Evolutionary conservation across 2,797 vertebrate genomes (phyloP).

Genomic region (Pygocentrus nattereri): DNA sequence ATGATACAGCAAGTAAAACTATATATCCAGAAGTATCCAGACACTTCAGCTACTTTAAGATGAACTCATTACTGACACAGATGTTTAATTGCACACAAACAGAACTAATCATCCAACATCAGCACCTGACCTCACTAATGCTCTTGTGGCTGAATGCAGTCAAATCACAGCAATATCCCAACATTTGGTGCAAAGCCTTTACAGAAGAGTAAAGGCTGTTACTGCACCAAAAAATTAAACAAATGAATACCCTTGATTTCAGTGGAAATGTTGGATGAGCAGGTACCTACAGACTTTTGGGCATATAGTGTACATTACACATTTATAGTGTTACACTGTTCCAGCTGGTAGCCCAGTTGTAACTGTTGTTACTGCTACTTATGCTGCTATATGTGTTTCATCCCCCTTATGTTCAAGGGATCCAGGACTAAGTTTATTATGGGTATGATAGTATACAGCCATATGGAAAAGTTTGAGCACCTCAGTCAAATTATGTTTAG

Average conservation of each 20-base stretch:
- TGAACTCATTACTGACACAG: neutral
- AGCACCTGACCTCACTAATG: neutral
- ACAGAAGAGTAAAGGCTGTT: neutral
- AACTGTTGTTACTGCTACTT: neutral
- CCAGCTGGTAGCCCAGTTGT: neutral
- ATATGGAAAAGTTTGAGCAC: too few species aligned
- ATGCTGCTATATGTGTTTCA: neutral
- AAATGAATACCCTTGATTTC: neutral
- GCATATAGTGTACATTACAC: neutral
- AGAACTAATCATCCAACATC: neutral
- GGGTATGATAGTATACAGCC: too few species aligned
- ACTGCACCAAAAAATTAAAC: neutral
- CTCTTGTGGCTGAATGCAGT: neutral
- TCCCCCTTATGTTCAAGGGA: neutral
- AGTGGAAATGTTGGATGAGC: neutral
- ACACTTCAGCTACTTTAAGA: neutral
- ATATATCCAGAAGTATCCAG: too few species aligned
- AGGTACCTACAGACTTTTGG: neutral
- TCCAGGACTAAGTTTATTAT: neutral
- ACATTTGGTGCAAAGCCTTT: neutral
- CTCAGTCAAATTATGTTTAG: too few species aligned
- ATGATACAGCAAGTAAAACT: neutral
- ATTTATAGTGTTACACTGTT: neutral
- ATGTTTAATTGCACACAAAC: too few species aligned
- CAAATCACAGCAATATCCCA: neutral